Evolutionary conservation across 1,140 invertebrate species (phyloP), one percentile per base, ranked within the genome.

Genomic region (Cydia pomonella): DNA sequence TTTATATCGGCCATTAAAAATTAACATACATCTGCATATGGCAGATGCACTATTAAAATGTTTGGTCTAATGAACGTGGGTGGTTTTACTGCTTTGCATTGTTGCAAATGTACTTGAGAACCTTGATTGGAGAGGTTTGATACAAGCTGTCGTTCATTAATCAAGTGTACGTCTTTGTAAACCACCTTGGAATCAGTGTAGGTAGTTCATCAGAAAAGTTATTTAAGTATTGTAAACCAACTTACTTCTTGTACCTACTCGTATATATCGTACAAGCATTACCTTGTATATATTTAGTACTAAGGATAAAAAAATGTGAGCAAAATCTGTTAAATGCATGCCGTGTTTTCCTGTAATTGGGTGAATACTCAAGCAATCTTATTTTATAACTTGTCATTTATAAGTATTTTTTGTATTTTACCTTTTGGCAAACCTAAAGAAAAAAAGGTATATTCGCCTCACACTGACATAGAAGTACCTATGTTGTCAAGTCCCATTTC

Each of bases 1-100:
- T 59, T 59, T 5, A 59, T 59, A 59, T 21, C 53, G 21, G 53
- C 53, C 53, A 59, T 59, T 59, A 59, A 59, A 59, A 59, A 59
- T 59, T 59, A 59, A 23, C 53, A 59, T 59, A 59, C 21, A 59
- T 23, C 53, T 59, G 53, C 53, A 59, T 59, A 59, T 59, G 9
- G 53, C 53, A 59, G 53, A 59, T 59, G 53, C 53, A 9, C 53
- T 10, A 59, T 59, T 23, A 23, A 53, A 23, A 59, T 59, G 53
- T 59, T 59, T 59, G 50, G 9, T 59, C 53, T 59, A 59, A 59
- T 59, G 53, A 59, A 5, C n/a, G 53, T 59, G 21, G 53, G 53
- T 23, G 21, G 16, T 59, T 59, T 59, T 59, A 59, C 1, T 23
- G 18, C 21, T 59, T 23, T 59, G 6, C 53, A 59, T 59, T 59